Percentiles rank a stretch among this genome's conserved stretches.
These are phyloP conservation scores for Petrocephalus microphthalmus DNA, from an alignment of 2,113 vertebrate genomes.

Conservation along the genomic window DNA sequence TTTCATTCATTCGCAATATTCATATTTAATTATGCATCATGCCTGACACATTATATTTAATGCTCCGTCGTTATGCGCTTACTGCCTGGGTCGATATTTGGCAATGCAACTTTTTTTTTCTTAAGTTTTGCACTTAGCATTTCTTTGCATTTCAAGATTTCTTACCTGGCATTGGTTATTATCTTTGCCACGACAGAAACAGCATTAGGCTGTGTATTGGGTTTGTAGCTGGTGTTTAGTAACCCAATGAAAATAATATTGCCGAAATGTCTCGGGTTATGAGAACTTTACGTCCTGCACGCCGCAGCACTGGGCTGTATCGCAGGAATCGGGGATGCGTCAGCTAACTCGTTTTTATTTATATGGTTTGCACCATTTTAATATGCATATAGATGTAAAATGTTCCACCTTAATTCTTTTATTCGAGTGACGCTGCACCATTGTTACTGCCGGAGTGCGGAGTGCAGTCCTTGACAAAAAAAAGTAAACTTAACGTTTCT, in stretches of 20 bases:
- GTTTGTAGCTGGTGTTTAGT: neutral
- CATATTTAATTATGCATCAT: constrained; percentile 2
- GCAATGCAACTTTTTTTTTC: constrained; percentile 9
- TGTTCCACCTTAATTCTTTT: neutral
- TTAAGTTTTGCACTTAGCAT: neutral
- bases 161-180: neutral
- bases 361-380: neutral
- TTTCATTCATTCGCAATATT: neutral
- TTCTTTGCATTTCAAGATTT: neutral
- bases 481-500: neutral
- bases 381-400: neutral
- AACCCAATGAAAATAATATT: neutral
- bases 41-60: neutral
- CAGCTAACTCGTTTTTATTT: neutral
- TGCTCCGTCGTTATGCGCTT: neutral
- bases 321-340: neutral
- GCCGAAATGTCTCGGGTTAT: neutral
- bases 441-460: neutral
- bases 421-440: neutral
- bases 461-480: neutral
- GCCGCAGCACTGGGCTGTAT: neutral
- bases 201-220: neutral
- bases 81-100: neutral
- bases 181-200: neutral
- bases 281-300: neutral